phyloP scores from a whole-genome alignment of 1,140 invertebrate species.

The Tachypleus tridentatus region DNA sequence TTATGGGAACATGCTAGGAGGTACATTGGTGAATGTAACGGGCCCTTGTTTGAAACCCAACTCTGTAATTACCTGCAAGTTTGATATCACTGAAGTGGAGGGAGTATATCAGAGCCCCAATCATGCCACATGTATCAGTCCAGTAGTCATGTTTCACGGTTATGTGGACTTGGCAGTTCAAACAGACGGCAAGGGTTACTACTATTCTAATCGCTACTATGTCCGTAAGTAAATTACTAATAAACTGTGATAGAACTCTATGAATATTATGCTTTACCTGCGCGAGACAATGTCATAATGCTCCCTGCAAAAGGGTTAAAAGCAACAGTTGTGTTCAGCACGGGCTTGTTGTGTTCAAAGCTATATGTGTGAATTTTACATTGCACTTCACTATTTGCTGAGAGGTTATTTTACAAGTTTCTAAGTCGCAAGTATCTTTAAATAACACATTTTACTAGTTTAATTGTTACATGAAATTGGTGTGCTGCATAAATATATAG shows the following conservation, averaged over 20 bases:
- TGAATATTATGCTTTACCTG: too few relatives aligned
- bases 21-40: slow-evolving; percentile 86
- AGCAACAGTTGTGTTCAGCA: too few relatives aligned
- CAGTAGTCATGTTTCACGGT: slow-evolving; percentile 74
- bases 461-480: too few relatives aligned
- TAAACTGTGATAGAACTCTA: neutral
- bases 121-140: slow-evolving; percentile 76
- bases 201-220: slow-evolving; percentile 86
- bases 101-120: slow-evolving; percentile 40
- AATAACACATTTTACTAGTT: too few relatives aligned
- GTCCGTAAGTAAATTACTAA: slow-evolving; percentile 50
- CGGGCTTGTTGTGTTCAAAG: too few relatives aligned
- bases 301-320: too few relatives aligned
- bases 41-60: slow-evolving; percentile 72
- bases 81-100: slow-evolving; percentile 31
- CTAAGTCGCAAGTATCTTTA: too few relatives aligned
- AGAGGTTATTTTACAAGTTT: too few relatives aligned
- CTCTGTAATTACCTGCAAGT: slow-evolving; percentile 57
- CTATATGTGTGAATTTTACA: too few relatives aligned
- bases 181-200: slow-evolving; percentile 59
- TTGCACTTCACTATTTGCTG: too few relatives aligned
- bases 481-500: too few relatives aligned
- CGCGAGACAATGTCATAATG: too few relatives aligned
- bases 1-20: slow-evolving; percentile 89
- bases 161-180: slow-evolving; percentile 79